Percentiles rank a stretch among this genome's conserved stretches.
Evolutionary conservation across 2,113 vertebrate species (phyloP).

Genomic region (Chelonoidis abingdonii): DNA sequence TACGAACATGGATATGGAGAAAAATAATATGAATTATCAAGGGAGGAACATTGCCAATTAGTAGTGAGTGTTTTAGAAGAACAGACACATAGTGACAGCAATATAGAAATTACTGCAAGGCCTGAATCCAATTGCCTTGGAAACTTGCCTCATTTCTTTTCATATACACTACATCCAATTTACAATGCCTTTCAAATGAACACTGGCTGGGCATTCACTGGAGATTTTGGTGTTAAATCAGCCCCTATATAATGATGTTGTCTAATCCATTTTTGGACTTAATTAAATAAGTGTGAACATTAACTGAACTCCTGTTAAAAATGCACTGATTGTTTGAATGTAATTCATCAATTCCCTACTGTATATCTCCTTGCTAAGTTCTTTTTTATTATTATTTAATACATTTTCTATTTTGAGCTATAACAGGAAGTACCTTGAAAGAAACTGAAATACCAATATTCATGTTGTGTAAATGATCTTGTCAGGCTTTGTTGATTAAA

Average conservation of each 20-base stretch:
- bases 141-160: conserved; percentile 26
- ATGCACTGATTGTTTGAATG: conserved; percentile 14
- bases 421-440: not conserved
- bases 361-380: not conserved
- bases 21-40: conserved; percentile 6
- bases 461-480: not conserved
- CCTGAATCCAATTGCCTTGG: not conserved
- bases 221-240: conserved; percentile 19
- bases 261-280: conserved; percentile 44
- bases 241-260: not conserved
- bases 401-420: conserved; percentile 44
- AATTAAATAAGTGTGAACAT: conserved; percentile 47
- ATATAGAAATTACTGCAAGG: conserved; percentile 29
- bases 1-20: not conserved
- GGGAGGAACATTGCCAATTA: not conserved
- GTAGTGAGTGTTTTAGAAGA: not conserved
- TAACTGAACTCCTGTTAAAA: conserved; percentile 5
- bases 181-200: conserved; percentile 41
- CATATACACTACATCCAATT: not conserved
- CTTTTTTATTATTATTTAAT: not conserved
- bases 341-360: conserved; percentile 13
- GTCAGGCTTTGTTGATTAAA: conserved; percentile 1
- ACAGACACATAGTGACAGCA: not conserved
- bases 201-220: conserved; percentile 1
- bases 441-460: conserved; percentile 23